These are phyloP conservation scores for Siniperca scherzeri DNA, from an alignment of 2,797 vertebrate genomes.

Conservation along the genomic window DNA sequence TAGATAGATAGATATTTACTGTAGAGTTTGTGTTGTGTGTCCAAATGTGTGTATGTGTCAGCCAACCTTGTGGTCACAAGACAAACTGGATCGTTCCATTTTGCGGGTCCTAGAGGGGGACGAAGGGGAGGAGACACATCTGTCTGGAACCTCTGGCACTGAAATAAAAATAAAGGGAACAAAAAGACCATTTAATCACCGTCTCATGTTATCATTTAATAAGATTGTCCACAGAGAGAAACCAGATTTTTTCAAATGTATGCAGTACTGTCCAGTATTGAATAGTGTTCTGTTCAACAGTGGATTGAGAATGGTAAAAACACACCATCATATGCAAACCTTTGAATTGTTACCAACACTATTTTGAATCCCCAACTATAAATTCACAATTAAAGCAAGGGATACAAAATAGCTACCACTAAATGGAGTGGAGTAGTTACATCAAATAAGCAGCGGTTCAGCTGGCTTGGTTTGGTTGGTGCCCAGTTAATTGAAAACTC, in stretches of 20 bases:
- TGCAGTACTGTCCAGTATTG: too few relatives aligned
- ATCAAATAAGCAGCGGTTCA: neutral
- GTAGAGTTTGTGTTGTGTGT: neutral
- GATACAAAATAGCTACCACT: neutral
- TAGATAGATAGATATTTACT: too few relatives aligned
- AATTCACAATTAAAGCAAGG: neutral
- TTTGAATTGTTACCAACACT: neutral
- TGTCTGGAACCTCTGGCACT: conserved; percentile 76
- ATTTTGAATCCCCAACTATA: neutral
- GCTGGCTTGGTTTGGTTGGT: neutral
- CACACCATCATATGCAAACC: conserved; percentile 1
- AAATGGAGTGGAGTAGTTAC: neutral
- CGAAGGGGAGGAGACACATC: conserved; percentile 81
- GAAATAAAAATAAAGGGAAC: neutral
- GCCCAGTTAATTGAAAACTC: neutral
- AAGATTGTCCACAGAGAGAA: neutral
- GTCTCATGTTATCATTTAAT: neutral
- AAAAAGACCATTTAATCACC: neutral
- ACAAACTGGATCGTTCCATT: conserved; percentile 80
- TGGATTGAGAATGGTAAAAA: neutral
- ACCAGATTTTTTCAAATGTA: neutral
- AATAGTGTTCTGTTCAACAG: neutral
- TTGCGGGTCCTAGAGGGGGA: conserved; percentile 80
- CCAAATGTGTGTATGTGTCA: neutral
- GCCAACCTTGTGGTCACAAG: conserved; percentile 82